Percentiles rank a stretch among this genome's conserved stretches.
Evolutionary conservation across 1,140 invertebrate genomes (phyloP).

Genomic region (Whitmania pigra): DNA sequence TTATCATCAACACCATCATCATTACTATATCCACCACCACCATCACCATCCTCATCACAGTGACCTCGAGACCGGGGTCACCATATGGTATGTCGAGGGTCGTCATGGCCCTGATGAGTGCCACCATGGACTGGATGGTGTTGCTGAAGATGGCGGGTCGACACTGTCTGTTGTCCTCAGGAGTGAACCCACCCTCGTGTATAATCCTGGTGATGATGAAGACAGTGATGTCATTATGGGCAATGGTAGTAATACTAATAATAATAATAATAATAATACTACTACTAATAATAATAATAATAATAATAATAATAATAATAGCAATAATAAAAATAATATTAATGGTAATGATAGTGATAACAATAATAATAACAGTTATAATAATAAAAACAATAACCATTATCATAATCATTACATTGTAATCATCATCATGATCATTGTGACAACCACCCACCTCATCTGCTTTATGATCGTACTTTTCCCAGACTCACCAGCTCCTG

Average conservation of each 20-base stretch:
- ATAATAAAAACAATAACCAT: neutral
- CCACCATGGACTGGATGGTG: slow-evolving; percentile 98
- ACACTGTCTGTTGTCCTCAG: slow-evolving; percentile 49
- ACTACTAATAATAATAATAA: too few species aligned
- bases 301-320: too few species aligned
- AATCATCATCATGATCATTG: neutral
- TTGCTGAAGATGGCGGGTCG: slow-evolving; percentile 76
- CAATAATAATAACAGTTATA: too few species aligned
- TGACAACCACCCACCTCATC: slow-evolving; percentile 66
- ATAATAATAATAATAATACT: too few species aligned
- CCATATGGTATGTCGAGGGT: slow-evolving; percentile 86
- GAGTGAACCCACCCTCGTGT: slow-evolving; percentile 49
- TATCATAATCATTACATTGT: neutral
- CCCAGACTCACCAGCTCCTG: slow-evolving; percentile 88
- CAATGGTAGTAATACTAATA: slow-evolving; percentile 15
- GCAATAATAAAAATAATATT: neutral
- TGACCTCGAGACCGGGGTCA: slow-evolving; percentile 44
- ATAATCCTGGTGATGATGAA: slow-evolving; percentile 59
- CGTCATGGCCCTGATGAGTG: slow-evolving; percentile 97
- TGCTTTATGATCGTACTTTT: slow-evolving; percentile 97
- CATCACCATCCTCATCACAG: slow-evolving; percentile 12
- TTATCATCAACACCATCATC: too few species aligned
- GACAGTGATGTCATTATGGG: too few species aligned
- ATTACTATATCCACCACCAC: too few species aligned
- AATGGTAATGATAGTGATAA: too few species aligned